phyloP scores from a whole-genome alignment of 2,888 invertebrate genomes.

The Thumatha senex region DNA sequence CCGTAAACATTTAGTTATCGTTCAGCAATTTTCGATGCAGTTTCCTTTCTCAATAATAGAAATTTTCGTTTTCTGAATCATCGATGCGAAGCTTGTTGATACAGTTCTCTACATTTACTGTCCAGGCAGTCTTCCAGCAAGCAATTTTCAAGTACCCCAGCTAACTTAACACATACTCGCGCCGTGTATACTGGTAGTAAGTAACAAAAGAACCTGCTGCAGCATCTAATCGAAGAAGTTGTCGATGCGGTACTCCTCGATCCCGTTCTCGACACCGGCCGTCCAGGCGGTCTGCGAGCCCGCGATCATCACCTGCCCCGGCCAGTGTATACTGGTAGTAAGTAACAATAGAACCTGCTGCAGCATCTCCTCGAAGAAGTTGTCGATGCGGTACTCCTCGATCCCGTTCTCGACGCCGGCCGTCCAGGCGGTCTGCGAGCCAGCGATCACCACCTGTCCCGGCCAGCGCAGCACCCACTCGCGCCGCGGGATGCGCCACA shows the following conservation, averaged over 20 bases:
- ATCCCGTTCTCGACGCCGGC: constrained; percentile 87
- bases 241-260: constrained; percentile 75
- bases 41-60: too few species aligned
- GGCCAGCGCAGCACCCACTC: constrained; percentile 91
- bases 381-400: constrained; percentile 67
- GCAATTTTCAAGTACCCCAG: too few species aligned
- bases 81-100: too few species aligned
- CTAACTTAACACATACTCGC: too few species aligned
- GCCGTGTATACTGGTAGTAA: too few species aligned
- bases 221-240: constrained; percentile 81
- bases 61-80: too few species aligned
- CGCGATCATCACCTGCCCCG: constrained; percentile 91
- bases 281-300: constrained; percentile 91
- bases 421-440: constrained; percentile 90
- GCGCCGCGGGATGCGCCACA: constrained; percentile 68
- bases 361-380: constrained; percentile 81
- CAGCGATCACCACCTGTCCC: constrained; percentile 90
- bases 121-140: too few species aligned
- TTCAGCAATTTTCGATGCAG: too few species aligned
- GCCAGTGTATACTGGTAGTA: constrained; percentile 87
- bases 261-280: constrained; percentile 86
- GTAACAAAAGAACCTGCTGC: constrained; percentile 63
- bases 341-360: constrained; percentile 63
- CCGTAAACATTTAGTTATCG: too few species aligned
- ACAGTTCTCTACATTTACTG: too few species aligned